A percentile compares a stretch with the other conserved stretches of the same genome.
Evolutionary conservation across 2,113 vertebrate species (phyloP).

Genomic region (Ibidorhyncha struthersii): DNA sequence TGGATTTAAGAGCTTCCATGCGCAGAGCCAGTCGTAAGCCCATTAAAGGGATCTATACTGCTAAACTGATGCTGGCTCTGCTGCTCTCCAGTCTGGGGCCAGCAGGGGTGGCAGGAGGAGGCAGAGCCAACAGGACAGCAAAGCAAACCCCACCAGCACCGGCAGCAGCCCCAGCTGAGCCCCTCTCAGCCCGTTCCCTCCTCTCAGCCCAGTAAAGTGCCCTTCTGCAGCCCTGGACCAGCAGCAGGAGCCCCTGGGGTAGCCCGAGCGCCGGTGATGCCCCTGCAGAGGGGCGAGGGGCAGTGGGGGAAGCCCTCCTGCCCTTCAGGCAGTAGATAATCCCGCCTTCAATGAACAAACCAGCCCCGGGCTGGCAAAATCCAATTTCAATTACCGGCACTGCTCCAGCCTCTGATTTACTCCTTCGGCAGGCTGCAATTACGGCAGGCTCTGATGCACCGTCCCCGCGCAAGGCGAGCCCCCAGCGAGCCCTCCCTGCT

Average conservation of each 20-base stretch:
- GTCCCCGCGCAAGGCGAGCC: fast-evolving
- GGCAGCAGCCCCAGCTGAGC: not conserved
- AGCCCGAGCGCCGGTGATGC: not conserved
- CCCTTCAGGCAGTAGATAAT: not conserved
- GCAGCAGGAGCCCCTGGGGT: not conserved
- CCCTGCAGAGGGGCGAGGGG: not conserved
- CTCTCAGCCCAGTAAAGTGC: not conserved
- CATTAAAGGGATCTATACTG: not conserved
- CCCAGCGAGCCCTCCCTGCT: not conserved
- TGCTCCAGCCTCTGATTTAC: not conserved
- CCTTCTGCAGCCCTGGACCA: not conserved
- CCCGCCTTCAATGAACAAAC: not conserved
- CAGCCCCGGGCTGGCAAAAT: not conserved
- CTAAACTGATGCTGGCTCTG: not conserved
- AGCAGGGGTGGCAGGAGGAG: not conserved
- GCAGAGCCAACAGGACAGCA: not conserved
- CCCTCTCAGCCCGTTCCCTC: not conserved
- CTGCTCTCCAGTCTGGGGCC: not conserved
- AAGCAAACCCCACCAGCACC: not conserved
- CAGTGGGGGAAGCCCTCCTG: not conserved
- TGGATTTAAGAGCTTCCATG: not conserved
- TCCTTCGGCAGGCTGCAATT: not conserved
- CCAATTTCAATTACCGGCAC: not conserved
- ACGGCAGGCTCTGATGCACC: not conserved
- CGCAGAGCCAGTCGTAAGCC: not conserved